Evolutionary conservation across 2,888 invertebrate species (phyloP), one percentile per base, ranked within the genome.

Genomic region (Drosophila helvetica): DNA sequence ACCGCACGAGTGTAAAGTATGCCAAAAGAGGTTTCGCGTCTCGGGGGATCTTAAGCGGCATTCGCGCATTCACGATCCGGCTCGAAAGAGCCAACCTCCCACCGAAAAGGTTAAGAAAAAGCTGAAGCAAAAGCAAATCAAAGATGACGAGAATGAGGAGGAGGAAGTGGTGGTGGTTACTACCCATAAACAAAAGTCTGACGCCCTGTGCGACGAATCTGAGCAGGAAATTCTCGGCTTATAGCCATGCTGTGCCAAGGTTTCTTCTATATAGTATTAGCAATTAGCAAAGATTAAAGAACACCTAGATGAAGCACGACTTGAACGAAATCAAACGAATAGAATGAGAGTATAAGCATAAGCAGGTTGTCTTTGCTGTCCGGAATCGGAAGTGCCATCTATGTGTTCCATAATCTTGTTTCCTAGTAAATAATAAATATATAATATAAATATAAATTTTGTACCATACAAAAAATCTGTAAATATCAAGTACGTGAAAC

Each of bases 31-130:
- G 27, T 98, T 98, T 92, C 94, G 97, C 6, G 96, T 96, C 0
- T 94, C 95, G 3, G 96, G 96, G 17, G 97, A 97, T 90, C 94
- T 97, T 93, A 95, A 96, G 60, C 93, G 97, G 0, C 97, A 97
- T 90, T 93, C 94, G 90, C 94, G 94, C 56, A 95, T 95, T 0
- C 97, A 97, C 91, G 93, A 92, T 52, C 83, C 86, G n/a, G 46
- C 55, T n/a, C 52, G 70, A 7, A 42, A 33, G 2, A 42, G 18
- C 0, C 92, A 92, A 1, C 78, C 89, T 42, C 43, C 70, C 6
- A 6, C 53, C 85, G 90, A 60, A 71, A 88, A 68, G 12, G 60
- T 58, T 1, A 67, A 64, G 3, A 57, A 27, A n/a, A 47, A 74
- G 22, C 22, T 22, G 43, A 67, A 38, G 15, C 38, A 53, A 10